phyloP scores from a whole-genome alignment of 2,797 vertebrate genomes.

The Acipenser ruthenus region DNA sequence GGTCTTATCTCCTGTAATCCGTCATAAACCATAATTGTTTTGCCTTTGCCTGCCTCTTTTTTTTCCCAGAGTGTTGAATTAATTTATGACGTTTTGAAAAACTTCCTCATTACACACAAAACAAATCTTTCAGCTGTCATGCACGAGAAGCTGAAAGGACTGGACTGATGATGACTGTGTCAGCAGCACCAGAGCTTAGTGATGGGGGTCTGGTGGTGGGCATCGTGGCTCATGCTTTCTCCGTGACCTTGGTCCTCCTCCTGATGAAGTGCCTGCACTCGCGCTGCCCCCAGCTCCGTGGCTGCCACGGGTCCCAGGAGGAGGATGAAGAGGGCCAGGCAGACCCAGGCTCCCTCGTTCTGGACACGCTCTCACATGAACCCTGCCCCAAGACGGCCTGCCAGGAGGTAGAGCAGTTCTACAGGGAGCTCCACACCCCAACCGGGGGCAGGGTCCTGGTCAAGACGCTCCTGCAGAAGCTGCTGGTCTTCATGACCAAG shows the following conservation, averaged over 20 bases:
- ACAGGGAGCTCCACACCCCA: constrained; percentile 32
- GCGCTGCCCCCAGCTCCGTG: constrained; percentile 20
- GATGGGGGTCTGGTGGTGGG: too few species aligned
- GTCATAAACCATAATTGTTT: too few species aligned
- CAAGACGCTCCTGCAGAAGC: constrained; percentile 34
- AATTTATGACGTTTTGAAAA: too few species aligned
- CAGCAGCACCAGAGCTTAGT: too few species aligned
- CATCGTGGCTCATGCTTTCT: neutral
- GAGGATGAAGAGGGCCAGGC: neutral
- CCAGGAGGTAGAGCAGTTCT: constrained; percentile 30
- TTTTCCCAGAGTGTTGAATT: too few species aligned
- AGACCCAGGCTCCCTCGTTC: neutral
- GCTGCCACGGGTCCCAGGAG: neutral
- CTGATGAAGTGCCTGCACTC: constrained; percentile 28
- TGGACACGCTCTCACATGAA: constrained; percentile 11
- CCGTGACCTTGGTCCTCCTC: constrained; percentile 26
- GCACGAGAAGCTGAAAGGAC: too few species aligned
- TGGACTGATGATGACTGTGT: too few species aligned
- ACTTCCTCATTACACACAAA: too few species aligned
- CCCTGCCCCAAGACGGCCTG: constrained; percentile 5
- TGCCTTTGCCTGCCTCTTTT: too few species aligned
- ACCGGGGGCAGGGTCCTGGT: constrained; percentile 27
- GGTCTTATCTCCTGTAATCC: too few species aligned
- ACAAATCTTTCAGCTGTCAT: too few species aligned
- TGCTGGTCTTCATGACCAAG: constrained; percentile 31